These are phyloP conservation scores for Whitmania pigra DNA, from an alignment of 1,140 invertebrate species.

Conservation along the genomic window DNA sequence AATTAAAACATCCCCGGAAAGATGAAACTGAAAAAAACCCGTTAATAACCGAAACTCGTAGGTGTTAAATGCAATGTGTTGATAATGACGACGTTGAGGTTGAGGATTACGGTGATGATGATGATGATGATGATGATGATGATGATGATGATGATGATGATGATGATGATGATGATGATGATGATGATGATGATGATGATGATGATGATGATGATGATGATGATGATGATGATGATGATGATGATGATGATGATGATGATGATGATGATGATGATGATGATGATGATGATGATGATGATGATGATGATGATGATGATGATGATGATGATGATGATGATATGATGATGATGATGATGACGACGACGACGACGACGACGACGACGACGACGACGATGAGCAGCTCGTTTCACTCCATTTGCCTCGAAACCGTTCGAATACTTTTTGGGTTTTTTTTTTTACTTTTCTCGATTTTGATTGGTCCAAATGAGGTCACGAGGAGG, in stretches of 20 bases:
- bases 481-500: too few species aligned
- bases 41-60: too few species aligned
- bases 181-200: slow-evolving; percentile 8
- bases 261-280: slow-evolving; percentile 11
- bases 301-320: neutral
- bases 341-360: slow-evolving; percentile 9
- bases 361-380: neutral
- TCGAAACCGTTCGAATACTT: too few species aligned
- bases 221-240: slow-evolving; percentile 17
- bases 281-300: slow-evolving; percentile 8
- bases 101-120: neutral
- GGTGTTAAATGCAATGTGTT: neutral
- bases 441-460: too few species aligned
- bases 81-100: neutral
- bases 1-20: too few species aligned
- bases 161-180: slow-evolving; percentile 12
- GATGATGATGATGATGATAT: neutral
- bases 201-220: neutral
- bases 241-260: slow-evolving; percentile 13
- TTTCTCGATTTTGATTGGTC: too few species aligned
- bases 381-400: neutral
- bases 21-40: too few species aligned
- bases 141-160: slow-evolving; percentile 17
- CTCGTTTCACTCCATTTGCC: too few species aligned
- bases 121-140: slow-evolving; percentile 17